Percentiles rank a stretch among this genome's conserved stretches.
These are phyloP conservation scores for Drosophila anomalata DNA, from an alignment of 2,888 invertebrate species.

Conservation along the genomic window DNA sequence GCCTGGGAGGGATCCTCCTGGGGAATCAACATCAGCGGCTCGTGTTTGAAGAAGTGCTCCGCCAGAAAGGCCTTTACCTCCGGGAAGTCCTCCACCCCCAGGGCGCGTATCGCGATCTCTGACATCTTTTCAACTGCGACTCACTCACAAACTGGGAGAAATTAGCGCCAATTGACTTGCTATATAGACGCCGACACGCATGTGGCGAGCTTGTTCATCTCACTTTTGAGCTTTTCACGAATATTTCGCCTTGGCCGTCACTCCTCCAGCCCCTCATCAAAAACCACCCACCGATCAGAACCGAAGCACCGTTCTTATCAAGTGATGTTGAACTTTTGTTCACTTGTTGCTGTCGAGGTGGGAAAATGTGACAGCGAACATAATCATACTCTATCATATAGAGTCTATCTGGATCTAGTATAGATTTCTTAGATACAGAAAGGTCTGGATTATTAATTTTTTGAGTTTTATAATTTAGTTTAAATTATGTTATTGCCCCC, in stretches of 20 bases:
- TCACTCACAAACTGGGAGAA: constrained; percentile 36
- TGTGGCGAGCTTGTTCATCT: constrained; percentile 22
- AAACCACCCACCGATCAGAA: constrained; percentile 5
- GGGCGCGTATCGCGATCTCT: constrained; percentile 47
- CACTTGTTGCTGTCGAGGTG: background rate
- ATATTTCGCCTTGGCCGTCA: background rate
- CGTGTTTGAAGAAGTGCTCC: constrained; percentile 54
- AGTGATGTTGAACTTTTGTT: background rate
- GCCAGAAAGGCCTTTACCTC: constrained; percentile 43
- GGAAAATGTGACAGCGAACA: background rate
- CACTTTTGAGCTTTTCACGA: constrained; percentile 29
- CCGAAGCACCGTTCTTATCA: background rate
- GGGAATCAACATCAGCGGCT: constrained; percentile 55
- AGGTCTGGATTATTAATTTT: background rate
- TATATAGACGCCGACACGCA: constrained; percentile 23
- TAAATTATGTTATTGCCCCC: too few relatives aligned
- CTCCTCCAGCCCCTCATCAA: background rate
- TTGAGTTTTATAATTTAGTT: background rate
- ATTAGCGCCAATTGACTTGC: constrained; percentile 29
- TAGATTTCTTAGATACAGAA: too few relatives aligned
- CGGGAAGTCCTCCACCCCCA: constrained; percentile 44
- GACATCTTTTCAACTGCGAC: constrained; percentile 37
- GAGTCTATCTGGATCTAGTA: too few relatives aligned
- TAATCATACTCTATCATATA: background rate
- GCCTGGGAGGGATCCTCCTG: constrained; percentile 22